Base-by-base conservation (phyloP, 1,140 invertebrate species). In the Chrysomallon squamiferum region DNA sequence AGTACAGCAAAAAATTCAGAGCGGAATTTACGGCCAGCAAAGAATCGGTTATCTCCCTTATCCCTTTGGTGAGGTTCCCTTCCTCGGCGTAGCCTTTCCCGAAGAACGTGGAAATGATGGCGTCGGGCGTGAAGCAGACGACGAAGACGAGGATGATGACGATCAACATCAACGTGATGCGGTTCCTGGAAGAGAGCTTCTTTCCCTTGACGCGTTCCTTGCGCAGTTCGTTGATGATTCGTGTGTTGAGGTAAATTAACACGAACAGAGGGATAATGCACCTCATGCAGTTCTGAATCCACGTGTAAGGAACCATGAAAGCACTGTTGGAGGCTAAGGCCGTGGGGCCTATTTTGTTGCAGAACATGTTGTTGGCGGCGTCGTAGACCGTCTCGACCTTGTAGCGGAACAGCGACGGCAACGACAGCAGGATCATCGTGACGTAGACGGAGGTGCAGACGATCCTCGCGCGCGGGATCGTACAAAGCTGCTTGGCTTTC, bases 401-500 rank as follows among this genome's bases (percentile, higher is more conserved):
- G 66, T 85, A 85, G 4, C 83, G 73, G 15, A 84, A 67, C 0
- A 71, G 79, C 7, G 76, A 83, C 0, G 84, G 84, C 18, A 83
- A 62, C 13, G 81, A 75, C 5, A 85, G 45, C 0, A 80, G 45
- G 29, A 73, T 73, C 78, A 83, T 83, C 47, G 66, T 62, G 9
- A 83, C 32, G 61, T 82, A 84, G 3, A 84, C 76, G 5, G 71
- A 63, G 7, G 72, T 68, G 65, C 77, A 76, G 6, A 79, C 75
- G 15, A 79, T 64, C 25, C 74, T 65, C 5, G 83, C 81, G 9
- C 73, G 62, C 5, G 71, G 60, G 13, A 82, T 75, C 0, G 95
- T 98, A 85, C 96, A 98, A 27, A 96, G 88, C 0, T 93, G 92
- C 58, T 93, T 89, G 0, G 95, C 94, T 62, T 89, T 89, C 7